Percentiles rank a stretch among this genome's conserved stretches.
Conservation (phyloP, 2,797 vertebrate genomes). For the Periparus ater region DNA sequence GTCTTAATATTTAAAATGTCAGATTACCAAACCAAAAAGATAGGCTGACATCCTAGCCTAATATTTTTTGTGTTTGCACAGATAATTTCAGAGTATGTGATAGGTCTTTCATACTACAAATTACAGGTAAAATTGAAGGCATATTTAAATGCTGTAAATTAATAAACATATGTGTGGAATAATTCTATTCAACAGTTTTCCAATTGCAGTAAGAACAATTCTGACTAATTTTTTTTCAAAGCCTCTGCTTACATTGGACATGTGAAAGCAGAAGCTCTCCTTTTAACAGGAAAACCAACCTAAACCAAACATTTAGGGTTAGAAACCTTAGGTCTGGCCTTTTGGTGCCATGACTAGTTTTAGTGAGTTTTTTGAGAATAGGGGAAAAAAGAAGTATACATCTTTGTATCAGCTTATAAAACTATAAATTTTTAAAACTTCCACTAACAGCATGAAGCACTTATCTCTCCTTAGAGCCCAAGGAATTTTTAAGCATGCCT, state of each 20-base stretch:
- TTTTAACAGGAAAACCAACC: not conserved
- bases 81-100: not conserved
- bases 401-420: not conserved
- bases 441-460: not conserved
- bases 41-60: not conserved
- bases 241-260: not conserved
- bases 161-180: not conserved
- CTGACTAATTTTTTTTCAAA: not conserved
- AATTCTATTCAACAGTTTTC: not conserved
- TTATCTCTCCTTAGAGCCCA: not conserved
- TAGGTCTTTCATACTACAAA: not conserved
- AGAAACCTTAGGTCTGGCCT: not conserved
- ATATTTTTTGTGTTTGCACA: not conserved
- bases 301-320: not conserved
- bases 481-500: conserved; percentile 3
- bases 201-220: not conserved
- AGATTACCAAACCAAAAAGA: not conserved
- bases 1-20: not conserved
- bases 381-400: rapidly evolving
- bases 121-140: not conserved
- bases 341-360: not conserved
- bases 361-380: not conserved
- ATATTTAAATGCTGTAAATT: not conserved
- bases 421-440: not conserved
- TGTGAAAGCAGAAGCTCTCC: not conserved